A percentile compares a stretch with the other conserved stretches of the same genome.
Conservation (phyloP, 1,140 invertebrate species). For the Acromyrmex echinatior region DNA sequence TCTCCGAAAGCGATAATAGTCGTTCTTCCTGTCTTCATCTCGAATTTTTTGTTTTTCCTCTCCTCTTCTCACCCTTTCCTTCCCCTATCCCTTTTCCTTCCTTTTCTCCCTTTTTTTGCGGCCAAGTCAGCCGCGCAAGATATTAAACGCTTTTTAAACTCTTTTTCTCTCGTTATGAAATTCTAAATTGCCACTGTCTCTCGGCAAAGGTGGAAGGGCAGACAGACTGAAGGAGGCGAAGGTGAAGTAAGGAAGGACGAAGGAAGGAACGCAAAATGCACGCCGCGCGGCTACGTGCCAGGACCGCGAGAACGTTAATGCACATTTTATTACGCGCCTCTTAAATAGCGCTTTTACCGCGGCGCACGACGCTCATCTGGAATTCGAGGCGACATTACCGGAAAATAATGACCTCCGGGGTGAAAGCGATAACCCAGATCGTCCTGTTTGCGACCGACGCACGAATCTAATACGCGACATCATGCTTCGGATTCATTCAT, state of each 20-base stretch:
- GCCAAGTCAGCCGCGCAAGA: slow-evolving; percentile 39
- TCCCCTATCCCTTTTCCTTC: not conserved
- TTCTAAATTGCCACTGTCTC: slow-evolving; percentile 63
- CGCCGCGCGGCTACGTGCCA: slow-evolving; percentile 50
- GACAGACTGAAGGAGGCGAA: not conserved
- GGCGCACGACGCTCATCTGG: slow-evolving; percentile 40
- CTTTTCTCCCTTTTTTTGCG: not conserved
- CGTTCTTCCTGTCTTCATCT: slow-evolving; percentile 34
- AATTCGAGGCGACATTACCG: slow-evolving; percentile 61
- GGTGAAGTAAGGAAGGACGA: not conserved
- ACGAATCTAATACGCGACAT: slow-evolving; percentile 41
- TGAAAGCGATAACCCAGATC: slow-evolving; percentile 58
- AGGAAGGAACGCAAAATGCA: slow-evolving; percentile 13
- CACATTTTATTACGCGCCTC: slow-evolving; percentile 58
- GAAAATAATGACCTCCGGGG: slow-evolving; percentile 52
- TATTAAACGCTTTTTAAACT: slow-evolving; percentile 54
- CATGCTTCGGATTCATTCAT: slow-evolving; percentile 1
- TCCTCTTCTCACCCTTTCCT: not conserved
- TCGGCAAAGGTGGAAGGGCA: slow-evolving; percentile 35
- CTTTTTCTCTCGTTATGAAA: slow-evolving; percentile 62
- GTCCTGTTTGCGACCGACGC: slow-evolving; percentile 16
- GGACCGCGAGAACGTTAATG: slow-evolving; percentile 53
- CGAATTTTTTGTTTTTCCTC: not conserved
- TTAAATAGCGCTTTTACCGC: slow-evolving; percentile 56
- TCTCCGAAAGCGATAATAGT: slow-evolving; percentile 59